Evolutionary conservation across 2,797 vertebrate species (phyloP), one percentile per base, ranked within the genome.

Genomic region (Sebastes minor): DNA sequence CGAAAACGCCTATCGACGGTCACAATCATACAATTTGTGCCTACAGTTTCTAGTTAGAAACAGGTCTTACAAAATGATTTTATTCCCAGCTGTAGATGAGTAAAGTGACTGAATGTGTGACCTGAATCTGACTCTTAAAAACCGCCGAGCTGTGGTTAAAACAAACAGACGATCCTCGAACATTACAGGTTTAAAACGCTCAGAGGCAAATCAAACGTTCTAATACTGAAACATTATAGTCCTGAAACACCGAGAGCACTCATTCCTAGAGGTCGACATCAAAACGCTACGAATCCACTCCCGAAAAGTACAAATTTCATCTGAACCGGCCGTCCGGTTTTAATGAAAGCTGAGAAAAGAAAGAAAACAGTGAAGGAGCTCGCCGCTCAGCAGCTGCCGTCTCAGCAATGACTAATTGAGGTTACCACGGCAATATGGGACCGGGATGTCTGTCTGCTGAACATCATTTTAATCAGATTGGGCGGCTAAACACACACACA

Each of bases 381-480:
- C 57, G 59, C 86, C 74, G 64, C 80, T 89, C 85, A 88, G 81
- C 78, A 91, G 89, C 89, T 91, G 91, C 83, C 57, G 6, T 87
- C 88, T 89, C 85, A 86, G 88, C 88, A 84, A 76, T 68, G 87
- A 83, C 85, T 93, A 94, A 94, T 91, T 91, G 88, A 93, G 92
- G 92, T 94, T 93, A 91, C 91, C 90, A 87, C 86, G 78, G 91
- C 85, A 85, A 89, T 92, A 89, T 81, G 83, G 86, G 90, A 68
- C 83, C 55, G 74, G 87, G 84, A 85, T 78, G 76, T 71, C 82
- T 86, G 89, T 90, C 93, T 94, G 92, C 80, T 77, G 65, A 91
- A 80, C 87, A 83, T 94, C 92, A 92, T 74, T 84, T 83, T 91
- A 91, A 93, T 90, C 87, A 90, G 81, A 85, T 77, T 76, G 71